Evolutionary conservation across 1,140 invertebrate species (phyloP).

Genomic region (Caerostris darwini): DNA sequence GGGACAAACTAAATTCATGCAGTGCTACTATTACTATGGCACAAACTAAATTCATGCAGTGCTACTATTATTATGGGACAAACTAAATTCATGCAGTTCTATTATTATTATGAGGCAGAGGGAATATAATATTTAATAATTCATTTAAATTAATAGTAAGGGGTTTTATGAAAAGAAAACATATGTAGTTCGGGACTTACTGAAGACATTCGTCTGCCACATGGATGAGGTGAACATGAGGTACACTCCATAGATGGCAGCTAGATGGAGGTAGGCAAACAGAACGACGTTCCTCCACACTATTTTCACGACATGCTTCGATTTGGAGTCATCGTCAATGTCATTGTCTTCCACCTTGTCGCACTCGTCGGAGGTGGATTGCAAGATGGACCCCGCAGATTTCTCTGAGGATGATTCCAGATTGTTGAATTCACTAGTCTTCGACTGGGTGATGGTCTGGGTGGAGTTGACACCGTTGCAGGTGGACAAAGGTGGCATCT

Average conservation of each 20-base stretch:
- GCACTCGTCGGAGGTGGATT: neutral
- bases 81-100: no score
- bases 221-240: conserved; percentile 87
- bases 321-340: conserved; percentile 76
- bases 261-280: conserved; percentile 92
- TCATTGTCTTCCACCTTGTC: conserved; percentile 33
- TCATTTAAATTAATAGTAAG: no score
- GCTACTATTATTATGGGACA: no score
- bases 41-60: no score
- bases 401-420: neutral
- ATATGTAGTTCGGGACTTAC: neutral
- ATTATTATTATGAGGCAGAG: no score
- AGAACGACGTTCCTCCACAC: conserved; percentile 97
- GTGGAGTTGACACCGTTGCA: neutral
- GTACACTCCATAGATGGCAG: conserved; percentile 92
- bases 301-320: conserved; percentile 83
- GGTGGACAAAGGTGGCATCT: conserved; percentile 40
- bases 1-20: no score
- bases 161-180: no score
- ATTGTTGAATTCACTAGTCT: neutral
- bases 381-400: no score
- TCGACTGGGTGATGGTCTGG: neutral
- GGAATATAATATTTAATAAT: no score
- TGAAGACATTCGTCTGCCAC: conserved; percentile 71
- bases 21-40: no score